These are phyloP conservation scores for Diglossa brunneiventris DNA, from an alignment of 2,113 vertebrate species.

Conservation along the genomic window DNA sequence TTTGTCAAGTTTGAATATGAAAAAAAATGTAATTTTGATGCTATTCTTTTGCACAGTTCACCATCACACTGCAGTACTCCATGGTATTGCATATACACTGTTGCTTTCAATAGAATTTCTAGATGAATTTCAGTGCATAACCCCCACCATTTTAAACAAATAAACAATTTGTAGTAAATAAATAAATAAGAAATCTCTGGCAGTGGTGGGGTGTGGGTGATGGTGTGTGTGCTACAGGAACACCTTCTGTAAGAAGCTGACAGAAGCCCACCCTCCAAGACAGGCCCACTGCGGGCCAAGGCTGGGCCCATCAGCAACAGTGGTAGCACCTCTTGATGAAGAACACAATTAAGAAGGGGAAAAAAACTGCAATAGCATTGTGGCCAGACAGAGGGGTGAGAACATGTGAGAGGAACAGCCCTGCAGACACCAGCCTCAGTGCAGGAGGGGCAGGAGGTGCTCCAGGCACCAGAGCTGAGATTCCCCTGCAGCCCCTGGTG, in stretches of 20 bases:
- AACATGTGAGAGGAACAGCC: neutral
- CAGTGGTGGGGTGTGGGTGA: neutral
- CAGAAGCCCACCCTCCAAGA: neutral
- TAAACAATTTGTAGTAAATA: neutral
- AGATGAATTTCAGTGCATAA: neutral
- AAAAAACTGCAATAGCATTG: neutral
- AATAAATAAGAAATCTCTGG: neutral
- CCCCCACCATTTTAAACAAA: neutral
- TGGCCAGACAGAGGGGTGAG: neutral
- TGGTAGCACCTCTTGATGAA: neutral
- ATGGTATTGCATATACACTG: neutral
- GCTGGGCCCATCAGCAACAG: fast-evolving
- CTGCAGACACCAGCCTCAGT: neutral
- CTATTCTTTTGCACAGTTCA: neutral
- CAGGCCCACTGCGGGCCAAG: fast-evolving
- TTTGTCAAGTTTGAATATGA: neutral
- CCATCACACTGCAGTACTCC: neutral
- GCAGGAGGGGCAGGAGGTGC: neutral
- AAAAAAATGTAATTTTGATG: neutral
- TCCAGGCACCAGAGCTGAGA: fast-evolving
- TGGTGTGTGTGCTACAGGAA: fast-evolving
- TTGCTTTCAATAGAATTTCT: neutral
- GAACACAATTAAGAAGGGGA: neutral
- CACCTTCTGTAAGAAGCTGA: neutral
- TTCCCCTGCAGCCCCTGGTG: neutral